phyloP scores from a whole-genome alignment of 2,113 vertebrate species.

The Chloroceryle aenea region DNA sequence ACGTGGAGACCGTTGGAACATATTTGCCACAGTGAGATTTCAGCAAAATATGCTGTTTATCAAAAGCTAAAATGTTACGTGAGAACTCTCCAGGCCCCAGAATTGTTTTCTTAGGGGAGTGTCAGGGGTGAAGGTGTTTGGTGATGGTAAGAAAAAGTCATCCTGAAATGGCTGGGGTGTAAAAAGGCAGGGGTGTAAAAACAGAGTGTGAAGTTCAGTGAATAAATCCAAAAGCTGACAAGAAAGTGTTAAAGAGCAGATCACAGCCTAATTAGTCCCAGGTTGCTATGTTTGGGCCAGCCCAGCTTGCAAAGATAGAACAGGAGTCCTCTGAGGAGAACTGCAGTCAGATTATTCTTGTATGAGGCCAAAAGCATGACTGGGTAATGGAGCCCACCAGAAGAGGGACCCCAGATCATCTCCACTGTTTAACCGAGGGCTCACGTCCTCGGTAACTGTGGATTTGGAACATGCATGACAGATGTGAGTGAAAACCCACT shows the following conservation, averaged over 20 bases:
- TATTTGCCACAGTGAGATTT: constrained; percentile 3
- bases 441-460: neutral
- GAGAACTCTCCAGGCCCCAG: neutral
- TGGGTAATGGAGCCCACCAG: neutral
- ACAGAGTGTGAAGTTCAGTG: neutral
- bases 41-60: neutral
- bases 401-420: neutral
- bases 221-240: neutral
- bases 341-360: neutral
- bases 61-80: neutral
- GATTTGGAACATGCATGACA: neutral
- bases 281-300: neutral
- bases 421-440: neutral
- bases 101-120: neutral
- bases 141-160: neutral
- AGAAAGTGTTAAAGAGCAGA: neutral
- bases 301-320: neutral
- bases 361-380: neutral
- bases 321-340: neutral
- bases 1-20: neutral
- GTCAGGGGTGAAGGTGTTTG: neutral
- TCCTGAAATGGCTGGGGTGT: neutral
- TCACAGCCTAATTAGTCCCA: neutral
- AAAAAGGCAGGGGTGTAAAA: neutral
- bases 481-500: neutral